A percentile compares a stretch with the other conserved stretches of the same genome.
Evolutionary conservation across 2,888 invertebrate genomes (phyloP).

Genomic region (Pegoplata infirma): DNA sequence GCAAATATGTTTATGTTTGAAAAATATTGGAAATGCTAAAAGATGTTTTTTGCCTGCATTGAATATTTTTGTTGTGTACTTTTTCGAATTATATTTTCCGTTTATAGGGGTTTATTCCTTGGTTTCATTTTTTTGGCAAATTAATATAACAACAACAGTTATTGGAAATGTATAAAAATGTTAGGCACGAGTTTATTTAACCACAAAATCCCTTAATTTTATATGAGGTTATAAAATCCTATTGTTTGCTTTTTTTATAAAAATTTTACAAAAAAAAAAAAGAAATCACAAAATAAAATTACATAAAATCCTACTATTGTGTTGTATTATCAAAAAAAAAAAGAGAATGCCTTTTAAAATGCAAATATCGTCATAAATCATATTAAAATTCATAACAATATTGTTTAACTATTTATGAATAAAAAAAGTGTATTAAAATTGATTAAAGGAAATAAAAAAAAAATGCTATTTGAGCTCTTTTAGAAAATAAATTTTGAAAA

Average conservation of each 20-base stretch:
- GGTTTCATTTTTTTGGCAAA: not conserved
- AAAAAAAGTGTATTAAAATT: slow-evolving; percentile 47
- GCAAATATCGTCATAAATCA: slow-evolving; percentile 46
- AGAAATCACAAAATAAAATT: not conserved
- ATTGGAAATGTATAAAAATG: slow-evolving; percentile 53
- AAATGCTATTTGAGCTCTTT: too few relatives aligned
- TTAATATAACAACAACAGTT: slow-evolving; percentile 31
- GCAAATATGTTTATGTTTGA: slow-evolving; percentile 31
- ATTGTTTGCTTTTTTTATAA: slow-evolving; percentile 23
- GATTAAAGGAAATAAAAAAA: slow-evolving; percentile 7
- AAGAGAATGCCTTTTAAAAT: slow-evolving; percentile 25
- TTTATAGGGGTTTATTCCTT: not conserved
- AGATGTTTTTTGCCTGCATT: slow-evolving; percentile 29
- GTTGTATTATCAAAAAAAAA: not conserved
- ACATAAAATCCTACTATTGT: not conserved
- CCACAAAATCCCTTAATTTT: slow-evolving; percentile 59
- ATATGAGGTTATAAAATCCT: slow-evolving; percentile 41
- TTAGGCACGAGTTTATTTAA: slow-evolving; percentile 49
- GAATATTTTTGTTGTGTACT: slow-evolving; percentile 18
- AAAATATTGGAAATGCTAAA: slow-evolving; percentile 17
- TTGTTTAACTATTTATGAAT: slow-evolving; percentile 43
- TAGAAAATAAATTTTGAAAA: too few relatives aligned
- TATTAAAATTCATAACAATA: slow-evolving; percentile 57
- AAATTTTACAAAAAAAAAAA: not conserved
- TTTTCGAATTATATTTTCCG: too few relatives aligned